phyloP scores from a whole-genome alignment of 2,113 vertebrate genomes.

The Burhinus oedicnemus region DNA sequence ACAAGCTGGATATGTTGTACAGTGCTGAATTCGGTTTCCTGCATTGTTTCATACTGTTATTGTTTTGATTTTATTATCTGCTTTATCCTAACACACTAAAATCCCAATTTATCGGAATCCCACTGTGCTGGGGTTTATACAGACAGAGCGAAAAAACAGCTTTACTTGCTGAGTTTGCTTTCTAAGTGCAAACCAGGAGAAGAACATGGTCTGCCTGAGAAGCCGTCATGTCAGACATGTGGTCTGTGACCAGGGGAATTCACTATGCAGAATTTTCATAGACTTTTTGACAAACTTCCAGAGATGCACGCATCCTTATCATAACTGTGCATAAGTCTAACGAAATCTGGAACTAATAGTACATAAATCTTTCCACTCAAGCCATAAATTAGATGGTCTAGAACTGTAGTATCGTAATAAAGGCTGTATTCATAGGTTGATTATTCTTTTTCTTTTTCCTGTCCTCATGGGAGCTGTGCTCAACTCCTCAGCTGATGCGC shows the following conservation, averaged over 20 bases:
- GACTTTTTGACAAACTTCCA: slow-evolving; percentile 25
- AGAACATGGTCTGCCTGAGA: background rate
- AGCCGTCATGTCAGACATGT: background rate
- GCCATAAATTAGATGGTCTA: slow-evolving; percentile 39
- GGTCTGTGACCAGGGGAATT: background rate
- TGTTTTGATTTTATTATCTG: slow-evolving; percentile 37
- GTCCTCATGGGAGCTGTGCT: slow-evolving; percentile 12
- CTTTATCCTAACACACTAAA: slow-evolving; percentile 3
- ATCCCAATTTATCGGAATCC: background rate
- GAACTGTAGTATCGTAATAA: slow-evolving; percentile 29
- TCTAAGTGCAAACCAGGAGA: background rate
- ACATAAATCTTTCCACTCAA: slow-evolving; percentile 25
- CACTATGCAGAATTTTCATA: background rate
- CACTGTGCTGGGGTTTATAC: background rate
- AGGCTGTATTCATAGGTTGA: slow-evolving; percentile 18
- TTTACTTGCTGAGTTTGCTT: background rate
- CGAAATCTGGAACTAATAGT: slow-evolving; percentile 51
- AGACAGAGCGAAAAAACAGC: background rate
- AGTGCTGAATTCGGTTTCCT: background rate
- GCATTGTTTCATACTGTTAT: background rate
- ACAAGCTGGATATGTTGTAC: background rate
- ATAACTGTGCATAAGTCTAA: slow-evolving; percentile 11
- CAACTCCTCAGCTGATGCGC: slow-evolving; percentile 8
- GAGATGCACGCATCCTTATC: slow-evolving; percentile 32
- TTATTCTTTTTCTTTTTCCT: background rate